These are phyloP conservation scores for Euzophera pinguis DNA, from an alignment of 2,888 invertebrate genomes.

Conservation along the genomic window DNA sequence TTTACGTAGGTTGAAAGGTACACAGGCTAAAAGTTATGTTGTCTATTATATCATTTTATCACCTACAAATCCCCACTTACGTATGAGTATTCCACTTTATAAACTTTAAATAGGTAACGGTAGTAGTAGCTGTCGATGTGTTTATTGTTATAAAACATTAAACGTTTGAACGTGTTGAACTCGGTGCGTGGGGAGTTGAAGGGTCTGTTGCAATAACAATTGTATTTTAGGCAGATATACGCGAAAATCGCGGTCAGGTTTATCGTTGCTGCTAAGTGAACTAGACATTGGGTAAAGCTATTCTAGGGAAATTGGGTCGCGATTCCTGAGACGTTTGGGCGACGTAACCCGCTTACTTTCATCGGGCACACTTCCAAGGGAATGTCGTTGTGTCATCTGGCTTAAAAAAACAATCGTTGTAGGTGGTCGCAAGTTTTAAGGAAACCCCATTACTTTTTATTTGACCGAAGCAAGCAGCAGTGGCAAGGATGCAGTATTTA, in stretches of 20 bases:
- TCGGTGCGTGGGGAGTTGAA: constrained; percentile 9
- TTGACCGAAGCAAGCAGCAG: not conserved
- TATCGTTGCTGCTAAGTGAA: constrained; percentile 41
- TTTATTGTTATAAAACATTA: constrained; percentile 9
- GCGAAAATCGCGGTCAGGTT: constrained; percentile 30
- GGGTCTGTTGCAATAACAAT: constrained; percentile 18
- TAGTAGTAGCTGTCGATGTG: constrained; percentile 9
- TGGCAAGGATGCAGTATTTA: not conserved
- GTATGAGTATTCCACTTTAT: not conserved
- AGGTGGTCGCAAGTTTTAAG: not conserved
- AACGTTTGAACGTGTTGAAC: constrained; percentile 1
- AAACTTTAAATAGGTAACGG: not conserved
- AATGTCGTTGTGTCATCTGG: constrained; percentile 29
- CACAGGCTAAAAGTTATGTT: too few relatives aligned
- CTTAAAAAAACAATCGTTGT: constrained; percentile 3
- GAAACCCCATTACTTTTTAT: not conserved
- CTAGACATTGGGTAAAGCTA: constrained; percentile 63
- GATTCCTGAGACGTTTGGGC: constrained; percentile 38
- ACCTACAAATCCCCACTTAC: not conserved
- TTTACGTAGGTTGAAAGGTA: too few relatives aligned
- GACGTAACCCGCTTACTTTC: constrained; percentile 34
- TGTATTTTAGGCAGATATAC: constrained; percentile 30
- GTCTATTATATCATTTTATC: too few relatives aligned
- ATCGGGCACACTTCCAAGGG: constrained; percentile 54
- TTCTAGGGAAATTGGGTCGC: constrained; percentile 51